These are phyloP conservation scores for Zeugodacus cucurbitae DNA, from an alignment of 1,140 invertebrate species.

Conservation along the genomic window DNA sequence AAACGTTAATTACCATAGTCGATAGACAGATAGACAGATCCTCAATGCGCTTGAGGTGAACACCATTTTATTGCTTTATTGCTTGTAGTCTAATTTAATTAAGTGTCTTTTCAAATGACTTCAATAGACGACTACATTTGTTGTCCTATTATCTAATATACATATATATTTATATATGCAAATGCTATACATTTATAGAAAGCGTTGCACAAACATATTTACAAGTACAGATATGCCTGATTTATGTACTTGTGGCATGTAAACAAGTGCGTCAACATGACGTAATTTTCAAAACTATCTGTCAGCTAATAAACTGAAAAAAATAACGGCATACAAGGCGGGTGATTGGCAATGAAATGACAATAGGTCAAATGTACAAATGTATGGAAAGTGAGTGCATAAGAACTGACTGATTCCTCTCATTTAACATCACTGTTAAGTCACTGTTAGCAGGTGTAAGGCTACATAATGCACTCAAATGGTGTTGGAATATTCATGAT, in stretches of 20 bases:
- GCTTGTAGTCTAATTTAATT: constrained; percentile 27
- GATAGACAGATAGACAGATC: not conserved
- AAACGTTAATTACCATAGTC: not conserved
- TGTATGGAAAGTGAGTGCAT: no score
- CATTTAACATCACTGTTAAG: not conserved
- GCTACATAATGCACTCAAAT: no score
- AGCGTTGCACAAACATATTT: not conserved
- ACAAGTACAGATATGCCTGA: not conserved
- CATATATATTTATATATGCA: not conserved
- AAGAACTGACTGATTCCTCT: not conserved
- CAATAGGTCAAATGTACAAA: not conserved
- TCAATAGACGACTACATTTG: not conserved
- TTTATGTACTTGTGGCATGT: not conserved
- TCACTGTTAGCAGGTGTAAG: not conserved
- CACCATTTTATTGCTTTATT: constrained; percentile 33
- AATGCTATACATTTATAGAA: not conserved
- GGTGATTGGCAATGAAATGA: not conserved
- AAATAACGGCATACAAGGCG: not conserved
- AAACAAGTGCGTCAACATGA: not conserved
- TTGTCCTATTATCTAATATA: no score
- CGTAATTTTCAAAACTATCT: not conserved
- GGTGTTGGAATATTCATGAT: no score
- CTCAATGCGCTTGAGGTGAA: not conserved
- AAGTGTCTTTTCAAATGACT: constrained; percentile 24
- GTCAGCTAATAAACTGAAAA: not conserved